A percentile compares a stretch with the other conserved stretches of the same genome.
Conservation (phyloP, 2,888 invertebrate species). For the Meta bourneti region DNA sequence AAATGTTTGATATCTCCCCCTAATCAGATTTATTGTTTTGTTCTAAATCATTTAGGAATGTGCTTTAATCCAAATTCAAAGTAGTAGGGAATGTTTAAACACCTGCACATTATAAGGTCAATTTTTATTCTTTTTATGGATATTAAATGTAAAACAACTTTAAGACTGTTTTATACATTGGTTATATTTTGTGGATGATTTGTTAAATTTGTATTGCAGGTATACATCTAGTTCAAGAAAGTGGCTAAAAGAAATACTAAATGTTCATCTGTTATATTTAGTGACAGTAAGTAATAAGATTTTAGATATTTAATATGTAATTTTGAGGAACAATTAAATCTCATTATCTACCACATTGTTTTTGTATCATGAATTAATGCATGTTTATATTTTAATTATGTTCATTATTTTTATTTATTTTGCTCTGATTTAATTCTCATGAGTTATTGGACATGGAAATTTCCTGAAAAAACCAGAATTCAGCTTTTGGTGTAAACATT, state of each 20-base stretch:
- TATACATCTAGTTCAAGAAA: conserved; percentile 21
- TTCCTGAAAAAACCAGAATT: not conserved
- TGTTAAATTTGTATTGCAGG: conserved; percentile 15
- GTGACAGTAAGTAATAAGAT: conserved; percentile 38
- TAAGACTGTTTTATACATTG: too few relatives aligned
- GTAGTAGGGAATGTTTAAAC: too few relatives aligned
- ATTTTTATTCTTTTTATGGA: not conserved
- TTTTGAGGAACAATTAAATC: not conserved
- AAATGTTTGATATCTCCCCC: not conserved
- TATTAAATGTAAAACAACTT: not conserved
- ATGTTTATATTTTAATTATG: not conserved
- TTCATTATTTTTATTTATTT: not conserved
- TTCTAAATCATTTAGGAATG: not conserved
- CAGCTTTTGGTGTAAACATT: too few relatives aligned
- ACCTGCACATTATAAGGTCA: not conserved
- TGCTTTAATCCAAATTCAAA: not conserved
- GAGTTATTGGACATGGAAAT: not conserved
- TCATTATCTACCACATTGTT: not conserved
- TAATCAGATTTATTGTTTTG: too few relatives aligned
- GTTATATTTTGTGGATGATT: not conserved
- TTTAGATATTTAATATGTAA: too few relatives aligned
- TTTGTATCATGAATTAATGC: not conserved
- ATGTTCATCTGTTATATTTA: conserved; percentile 44
- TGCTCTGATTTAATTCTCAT: not conserved
- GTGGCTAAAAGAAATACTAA: conserved; percentile 59